Base-by-base conservation (phyloP, 1,140 invertebrate species). In the Drosophila setifemur region DNA sequence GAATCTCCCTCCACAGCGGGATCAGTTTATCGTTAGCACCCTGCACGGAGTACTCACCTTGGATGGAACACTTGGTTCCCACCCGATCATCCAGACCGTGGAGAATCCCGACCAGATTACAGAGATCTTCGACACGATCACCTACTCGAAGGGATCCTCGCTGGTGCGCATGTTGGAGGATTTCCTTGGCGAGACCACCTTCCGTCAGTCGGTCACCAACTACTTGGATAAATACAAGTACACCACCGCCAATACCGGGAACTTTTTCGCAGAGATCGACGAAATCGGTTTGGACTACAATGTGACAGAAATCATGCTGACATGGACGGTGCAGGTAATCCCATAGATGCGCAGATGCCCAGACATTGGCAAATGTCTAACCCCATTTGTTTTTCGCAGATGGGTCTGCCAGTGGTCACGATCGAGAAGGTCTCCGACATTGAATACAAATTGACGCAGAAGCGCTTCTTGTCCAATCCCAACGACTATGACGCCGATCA, bases 141-240 rank as follows among this genome's bases (percentile, higher is more conserved):
- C 97, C 3, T 99, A 99, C 89, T 94, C 94, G 54, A 99, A 99
- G 95, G 97, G 97, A 39, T 94, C 96, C 0, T 95, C 96, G 11
- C 91, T 99, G 9, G 93, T 99, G 26, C 92, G 97, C 42, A 99
- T 99, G 98, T 91, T 98, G 86, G 95, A 98, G 90, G 93, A 95
- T 54, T 96, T 98, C 79, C 92, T 98, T 31, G 95, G 95, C 0
- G 90, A 93, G 26, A 92, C 95, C 9, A 93, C 93, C 3, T 99
- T 99, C 90, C 93, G 93, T 53, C 82, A 87, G 16, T 96, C 94
- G 0, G 93, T 98, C 1, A 93, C 93, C 0, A 93, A 92, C 37
- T 97, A 97, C 88, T 91, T 98, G 23, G 94, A 94, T 7, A 93
- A 93, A 33, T 94, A 93, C 83, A 87, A 92, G 39, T 98, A 93